Evolutionary conservation across 2,113 vertebrate species (phyloP), one percentile per base, ranked within the genome.

Genomic region (Protobothrops mucrosquamatus): DNA sequence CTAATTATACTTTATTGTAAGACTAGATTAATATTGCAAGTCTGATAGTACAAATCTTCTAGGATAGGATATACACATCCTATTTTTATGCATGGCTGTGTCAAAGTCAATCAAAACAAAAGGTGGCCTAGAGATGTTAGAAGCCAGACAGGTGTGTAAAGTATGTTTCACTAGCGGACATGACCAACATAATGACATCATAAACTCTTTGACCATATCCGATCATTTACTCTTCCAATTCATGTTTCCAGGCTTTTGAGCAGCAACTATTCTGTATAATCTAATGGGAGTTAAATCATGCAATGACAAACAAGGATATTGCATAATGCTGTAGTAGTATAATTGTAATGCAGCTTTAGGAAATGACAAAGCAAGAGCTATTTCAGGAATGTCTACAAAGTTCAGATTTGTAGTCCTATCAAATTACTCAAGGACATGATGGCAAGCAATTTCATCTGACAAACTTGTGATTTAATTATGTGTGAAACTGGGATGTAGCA

Each of bases 351-450:
- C 39, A 88, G 59, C 23, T 92, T 88, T 74, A 88, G 26, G 34
- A 92, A n/a, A 10, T 55, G 18, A 89, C 55, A 87, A 88, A 88
- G n/a, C 59, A 89, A 92, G 88, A 89, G 51, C 61, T 92, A 89
- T 89, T 92, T 55, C 91, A 89, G 61, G 51, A 92, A 92, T 74
- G 87, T 52, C 61, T 34, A 20, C 23, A 89, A 64, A 89, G n/a
- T 81, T 39, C 59, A 55, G n/a, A 64, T 92, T 74, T 88, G 54
- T 74, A 52, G n/a, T 52, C 87, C 26, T 23, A 88, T 34, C 48
- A 55, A 39, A 51, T 4, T 74, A 46, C 51, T 39, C n/a, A 89
- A 89, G 59, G 61, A 89, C 59, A 88, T 43, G 23, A 3, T 88
- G 86, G 22, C 26, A 88, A 48, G 48, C 51, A 89, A 43, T 39